Percentiles rank a stretch among this genome's conserved stretches.
Conservation (phyloP, 2,888 invertebrate genomes). For the Bombylius major region DNA sequence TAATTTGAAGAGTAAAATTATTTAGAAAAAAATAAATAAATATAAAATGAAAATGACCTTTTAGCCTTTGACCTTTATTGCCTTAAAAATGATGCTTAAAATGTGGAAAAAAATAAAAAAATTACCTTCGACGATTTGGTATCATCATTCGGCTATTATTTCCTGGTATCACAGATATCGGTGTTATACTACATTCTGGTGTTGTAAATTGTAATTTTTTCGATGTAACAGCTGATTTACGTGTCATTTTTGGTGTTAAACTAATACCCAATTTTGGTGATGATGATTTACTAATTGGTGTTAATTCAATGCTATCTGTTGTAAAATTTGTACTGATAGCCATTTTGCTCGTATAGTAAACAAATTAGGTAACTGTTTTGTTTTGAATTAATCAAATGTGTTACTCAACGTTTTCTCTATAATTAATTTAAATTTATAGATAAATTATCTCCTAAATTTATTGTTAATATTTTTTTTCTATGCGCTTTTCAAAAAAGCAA, state of each 20-base stretch:
- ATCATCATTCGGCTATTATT: constrained; percentile 9
- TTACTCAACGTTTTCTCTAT: too few species aligned
- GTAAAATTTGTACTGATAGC: constrained; percentile 14
- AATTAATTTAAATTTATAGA: too few species aligned
- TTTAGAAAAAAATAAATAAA: too few species aligned
- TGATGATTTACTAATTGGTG: constrained; percentile 13
- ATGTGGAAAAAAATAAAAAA: not conserved
- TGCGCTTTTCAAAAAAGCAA: too few species aligned
- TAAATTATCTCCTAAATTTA: too few species aligned
- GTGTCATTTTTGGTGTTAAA: constrained; percentile 16
- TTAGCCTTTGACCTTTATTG: too few species aligned
- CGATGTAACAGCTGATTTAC: constrained; percentile 8
- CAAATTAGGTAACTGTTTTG: not conserved
- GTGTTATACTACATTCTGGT: constrained; percentile 16
- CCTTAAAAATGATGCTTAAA: too few species aligned
- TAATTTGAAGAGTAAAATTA: too few species aligned
- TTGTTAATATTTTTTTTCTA: too few species aligned
- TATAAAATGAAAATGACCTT: too few species aligned
- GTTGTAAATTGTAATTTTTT: constrained; percentile 17
- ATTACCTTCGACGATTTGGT: constrained; percentile 16
- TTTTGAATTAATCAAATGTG: too few species aligned
- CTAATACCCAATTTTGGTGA: constrained; percentile 6
- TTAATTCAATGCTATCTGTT: constrained; percentile 14
- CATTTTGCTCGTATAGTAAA: too few species aligned
- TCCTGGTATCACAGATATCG: constrained; percentile 14